Conservation (phyloP, 2,888 invertebrate species). For the Macrosiphum euphorbiae region DNA sequence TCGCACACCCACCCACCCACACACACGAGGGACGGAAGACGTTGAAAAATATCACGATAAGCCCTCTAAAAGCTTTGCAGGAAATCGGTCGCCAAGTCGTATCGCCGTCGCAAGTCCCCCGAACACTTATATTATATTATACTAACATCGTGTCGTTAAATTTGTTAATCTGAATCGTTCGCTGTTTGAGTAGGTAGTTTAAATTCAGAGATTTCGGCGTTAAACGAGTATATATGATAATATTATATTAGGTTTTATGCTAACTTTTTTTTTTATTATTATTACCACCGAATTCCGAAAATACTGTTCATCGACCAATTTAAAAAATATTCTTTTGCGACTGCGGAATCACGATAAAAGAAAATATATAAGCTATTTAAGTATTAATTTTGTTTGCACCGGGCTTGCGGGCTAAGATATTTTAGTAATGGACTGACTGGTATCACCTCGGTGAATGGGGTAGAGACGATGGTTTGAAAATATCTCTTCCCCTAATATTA, state of each 20-base stretch:
- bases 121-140: neutral
- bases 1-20: neutral
- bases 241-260: neutral
- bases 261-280: neutral
- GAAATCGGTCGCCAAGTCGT: constrained; percentile 8
- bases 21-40: neutral
- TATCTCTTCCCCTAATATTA: neutral
- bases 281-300: neutral
- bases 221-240: neutral
- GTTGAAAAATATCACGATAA: constrained; percentile 49
- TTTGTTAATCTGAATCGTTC: constrained; percentile 15
- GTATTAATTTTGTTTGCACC: neutral
- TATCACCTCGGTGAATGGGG: neutral
- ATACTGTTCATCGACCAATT: neutral
- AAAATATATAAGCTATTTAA: neutral
- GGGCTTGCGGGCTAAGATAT: neutral
- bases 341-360: neutral
- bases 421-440: neutral
- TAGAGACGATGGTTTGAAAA: neutral
- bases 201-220: neutral
- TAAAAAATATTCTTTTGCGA: neutral
- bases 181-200: neutral
- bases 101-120: neutral
- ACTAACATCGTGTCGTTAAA: neutral
- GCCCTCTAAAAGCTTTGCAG: neutral